These are phyloP conservation scores for Dicrostonyx torquatus DNA, from an alignment of 2,797 vertebrate genomes.

Conservation along the genomic window DNA sequence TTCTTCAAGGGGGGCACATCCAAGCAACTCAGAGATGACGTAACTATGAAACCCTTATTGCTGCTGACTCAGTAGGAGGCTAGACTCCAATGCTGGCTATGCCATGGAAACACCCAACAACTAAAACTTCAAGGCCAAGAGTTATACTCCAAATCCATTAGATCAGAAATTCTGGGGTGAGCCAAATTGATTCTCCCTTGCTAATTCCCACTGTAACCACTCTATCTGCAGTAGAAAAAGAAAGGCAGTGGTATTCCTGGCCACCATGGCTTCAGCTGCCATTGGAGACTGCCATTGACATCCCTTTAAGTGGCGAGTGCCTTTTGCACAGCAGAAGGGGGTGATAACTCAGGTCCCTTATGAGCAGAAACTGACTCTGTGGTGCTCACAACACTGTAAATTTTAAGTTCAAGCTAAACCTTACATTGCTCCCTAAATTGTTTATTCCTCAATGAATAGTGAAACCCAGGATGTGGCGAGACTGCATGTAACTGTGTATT, in stretches of 20 bases:
- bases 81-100: neutral
- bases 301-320: neutral
- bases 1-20: neutral
- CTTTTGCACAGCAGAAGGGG: neutral
- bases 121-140: neutral
- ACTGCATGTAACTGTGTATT: rapidly evolving
- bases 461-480: neutral
- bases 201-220: neutral
- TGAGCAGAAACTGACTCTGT: constrained; percentile 37
- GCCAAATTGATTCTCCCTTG: neutral
- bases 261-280: neutral
- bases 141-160: neutral
- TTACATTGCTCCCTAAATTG: constrained; percentile 77
- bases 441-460: constrained; percentile 70
- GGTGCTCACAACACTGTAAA: constrained; percentile 59
- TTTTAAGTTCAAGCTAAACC: constrained; percentile 68
- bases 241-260: rapidly evolving
- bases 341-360: neutral
- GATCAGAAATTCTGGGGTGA: neutral
- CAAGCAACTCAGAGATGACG: neutral
- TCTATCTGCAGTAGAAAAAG: neutral
- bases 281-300: rapidly evolving
- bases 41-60: neutral
- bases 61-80: neutral
- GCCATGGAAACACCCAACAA: neutral